Evolutionary conservation across 2,113 vertebrate species (phyloP), one percentile per base, ranked within the genome.

Genomic region (Dicerorhinus sumatrensis): DNA sequence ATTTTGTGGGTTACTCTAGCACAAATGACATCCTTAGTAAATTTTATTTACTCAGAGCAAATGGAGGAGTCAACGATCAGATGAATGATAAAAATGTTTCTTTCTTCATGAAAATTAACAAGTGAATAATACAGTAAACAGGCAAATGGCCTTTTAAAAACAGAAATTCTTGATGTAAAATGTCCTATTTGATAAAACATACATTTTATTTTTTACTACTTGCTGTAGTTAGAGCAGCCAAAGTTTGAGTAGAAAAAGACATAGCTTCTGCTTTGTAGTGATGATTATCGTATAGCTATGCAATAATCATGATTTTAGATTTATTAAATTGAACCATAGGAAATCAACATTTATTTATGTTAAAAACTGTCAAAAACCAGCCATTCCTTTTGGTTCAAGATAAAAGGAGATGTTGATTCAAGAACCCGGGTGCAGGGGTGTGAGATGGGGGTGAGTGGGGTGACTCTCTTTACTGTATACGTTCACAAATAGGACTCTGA

Each of bases 381-480:
- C 0, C 12, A 46, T 65, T 63, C 29, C 5, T 27, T 85, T 25
- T 23, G 20, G 3, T 39, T 93, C 14, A 70, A 13, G 27, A 21
- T 79, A 86, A 96, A 70, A 31, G 8, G 2, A 65, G 9, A 67
- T 1, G 1, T 46, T 42, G 2, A 60, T 1, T 31, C n/a, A 79
- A 36, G 17, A 17, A 33, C 8, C 25, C 20, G 67, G n/a, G 18
- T 65, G 1, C 8, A 39, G 1, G 11, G 1, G 2, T 27, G 27
- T 62, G 27, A 20, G 27, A 33, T 25, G 20, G 16, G 10, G 3
- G 2, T 60, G 0, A 1, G 6, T 12, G 6, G 11, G 2, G 0
- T 56, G 17, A 27, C 4, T 27, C 4, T 83, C 42, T 46, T 72
- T 83, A 46, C 2, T 73, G 3, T 70, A 3, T 62, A 8, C 31